phyloP scores from a whole-genome alignment of 1,140 invertebrate genomes.

The Sitophilus oryzae region DNA sequence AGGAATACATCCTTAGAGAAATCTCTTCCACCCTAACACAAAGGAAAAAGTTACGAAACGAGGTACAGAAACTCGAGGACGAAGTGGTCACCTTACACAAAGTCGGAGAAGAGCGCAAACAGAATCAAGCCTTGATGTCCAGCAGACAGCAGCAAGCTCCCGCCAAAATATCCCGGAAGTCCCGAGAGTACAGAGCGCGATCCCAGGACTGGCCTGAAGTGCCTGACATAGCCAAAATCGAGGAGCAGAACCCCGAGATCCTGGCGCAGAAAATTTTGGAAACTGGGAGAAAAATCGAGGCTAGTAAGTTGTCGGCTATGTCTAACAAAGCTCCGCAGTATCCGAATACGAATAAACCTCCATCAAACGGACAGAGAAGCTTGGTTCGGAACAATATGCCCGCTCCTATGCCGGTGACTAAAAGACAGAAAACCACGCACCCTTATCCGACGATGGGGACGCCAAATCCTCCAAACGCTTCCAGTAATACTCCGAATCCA shows the following conservation, averaged over 20 bases:
- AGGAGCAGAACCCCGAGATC: conserved; percentile 85
- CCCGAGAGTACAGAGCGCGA: conserved; percentile 64
- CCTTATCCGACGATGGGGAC: conserved; percentile 19
- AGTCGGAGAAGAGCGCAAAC: conserved; percentile 57
- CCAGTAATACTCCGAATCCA: conserved; percentile 7
- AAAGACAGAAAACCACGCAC: conserved; percentile 31
- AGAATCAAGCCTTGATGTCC: conserved; percentile 42
- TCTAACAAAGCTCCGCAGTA: conserved; percentile 28
- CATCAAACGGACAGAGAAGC: conserved; percentile 21
- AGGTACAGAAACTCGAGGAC: conserved; percentile 67
- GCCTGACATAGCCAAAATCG: conserved; percentile 81
- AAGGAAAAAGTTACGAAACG: conserved; percentile 71
- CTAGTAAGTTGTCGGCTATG: conserved; percentile 56
- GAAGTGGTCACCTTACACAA: conserved; percentile 71
- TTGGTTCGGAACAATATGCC: conserved; percentile 37
- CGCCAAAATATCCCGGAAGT: conserved; percentile 51
- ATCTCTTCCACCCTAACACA: conserved; percentile 75
- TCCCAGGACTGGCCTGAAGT: conserved; percentile 89
- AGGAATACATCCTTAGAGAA: conserved; percentile 77
- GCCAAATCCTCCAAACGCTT: not conserved
- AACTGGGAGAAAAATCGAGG: conserved; percentile 80
- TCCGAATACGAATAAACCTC: conserved; percentile 16
- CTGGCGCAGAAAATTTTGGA: conserved; percentile 84
- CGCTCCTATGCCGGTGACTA: conserved; percentile 31
- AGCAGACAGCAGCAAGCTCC: conserved; percentile 27